Evolutionary conservation across 2,888 invertebrate genomes (phyloP), one percentile per base, ranked within the genome.

Genomic region (Augochlorella aurata): DNA sequence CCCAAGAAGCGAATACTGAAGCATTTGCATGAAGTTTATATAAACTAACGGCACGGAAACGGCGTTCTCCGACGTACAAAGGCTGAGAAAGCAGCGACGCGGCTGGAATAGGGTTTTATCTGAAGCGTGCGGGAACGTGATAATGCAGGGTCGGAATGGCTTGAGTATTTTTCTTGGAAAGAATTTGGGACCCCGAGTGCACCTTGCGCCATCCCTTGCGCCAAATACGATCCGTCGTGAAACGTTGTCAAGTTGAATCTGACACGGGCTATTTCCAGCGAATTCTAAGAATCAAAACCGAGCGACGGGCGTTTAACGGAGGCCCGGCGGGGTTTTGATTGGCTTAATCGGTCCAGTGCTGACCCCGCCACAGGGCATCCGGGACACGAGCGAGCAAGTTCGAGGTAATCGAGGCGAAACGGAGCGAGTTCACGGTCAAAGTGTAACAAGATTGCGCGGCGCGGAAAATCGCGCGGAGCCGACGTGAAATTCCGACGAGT

Each of bases 401-500:
- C 18, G n/a, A 50, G 45, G 21, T 52, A 65, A 78, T 80, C 75
- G 47, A 75, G 29, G 21, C 47, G 16, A 50, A 71, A 67, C 29
- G 1, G 44, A 10, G 29, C 2, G 71, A 65, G 54, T 74, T 71
- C 61, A 76, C 24, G 72, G 63, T 50, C 29, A 74, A 38, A 52
- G 29, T 44, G 63, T 18, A 58, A 63, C 38, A 10, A 18, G n/a
- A 45, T n/a, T 38, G 58, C 24, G 50, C 50, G 73, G 45, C 68
- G 66, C 47, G 66, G 73, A 80, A 78, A 81, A 77, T 76, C 44
- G 61, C 44, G 44, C n/a, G 61, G 49, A 29, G 18, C 29, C 61
- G 52, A 65, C 68, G 74, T 80, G 89, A 86, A 82, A 87, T 87
- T 87, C 77, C 79, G 75, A 70, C 77, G 85, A 83, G 66, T 66